phyloP scores from a whole-genome alignment of 2,797 vertebrate genomes.

The Lacerta bilineata region DNA sequence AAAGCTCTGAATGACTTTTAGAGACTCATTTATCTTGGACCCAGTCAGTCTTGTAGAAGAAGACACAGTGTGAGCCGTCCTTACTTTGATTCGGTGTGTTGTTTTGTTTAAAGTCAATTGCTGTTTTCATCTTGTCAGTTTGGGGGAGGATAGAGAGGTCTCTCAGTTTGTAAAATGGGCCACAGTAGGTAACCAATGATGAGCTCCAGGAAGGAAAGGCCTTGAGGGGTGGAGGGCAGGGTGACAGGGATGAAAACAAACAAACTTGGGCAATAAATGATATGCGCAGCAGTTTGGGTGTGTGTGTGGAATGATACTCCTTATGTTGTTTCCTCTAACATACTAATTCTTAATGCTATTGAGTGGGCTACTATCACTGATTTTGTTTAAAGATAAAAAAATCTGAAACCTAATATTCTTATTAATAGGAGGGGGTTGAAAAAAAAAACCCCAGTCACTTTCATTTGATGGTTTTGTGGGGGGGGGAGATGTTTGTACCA shows the following conservation, averaged over 20 bases:
- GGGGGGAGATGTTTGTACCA: constrained; percentile 90
- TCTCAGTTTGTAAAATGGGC: constrained; percentile 67
- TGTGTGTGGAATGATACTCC: constrained; percentile 36
- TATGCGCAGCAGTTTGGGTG: constrained; percentile 44
- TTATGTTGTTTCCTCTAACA: constrained; percentile 34
- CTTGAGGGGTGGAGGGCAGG: background rate
- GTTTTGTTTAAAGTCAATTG: constrained; percentile 52
- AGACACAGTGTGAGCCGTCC: constrained; percentile 60
- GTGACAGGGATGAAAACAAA: constrained; percentile 4
- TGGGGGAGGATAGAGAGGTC: constrained; percentile 60
- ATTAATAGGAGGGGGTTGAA: constrained; percentile 50
- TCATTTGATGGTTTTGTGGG: constrained; percentile 78
- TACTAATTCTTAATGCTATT: constrained; percentile 50
- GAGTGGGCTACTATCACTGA: constrained; percentile 42
- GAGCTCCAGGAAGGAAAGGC: constrained; percentile 54
- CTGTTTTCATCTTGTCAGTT: constrained; percentile 59
- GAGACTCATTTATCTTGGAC: constrained; percentile 51
- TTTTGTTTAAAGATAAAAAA: constrained; percentile 52
- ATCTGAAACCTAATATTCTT: constrained; percentile 68
- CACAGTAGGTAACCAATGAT: constrained; percentile 62
- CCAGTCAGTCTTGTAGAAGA: constrained; percentile 46
- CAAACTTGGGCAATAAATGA: constrained; percentile 58
- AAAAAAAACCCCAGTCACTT: constrained; percentile 75
- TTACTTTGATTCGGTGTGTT: constrained; percentile 61
- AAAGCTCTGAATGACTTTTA: constrained; percentile 48